These are phyloP conservation scores for Dryobota labecula DNA, from an alignment of 2,888 invertebrate species.

Conservation along the genomic window DNA sequence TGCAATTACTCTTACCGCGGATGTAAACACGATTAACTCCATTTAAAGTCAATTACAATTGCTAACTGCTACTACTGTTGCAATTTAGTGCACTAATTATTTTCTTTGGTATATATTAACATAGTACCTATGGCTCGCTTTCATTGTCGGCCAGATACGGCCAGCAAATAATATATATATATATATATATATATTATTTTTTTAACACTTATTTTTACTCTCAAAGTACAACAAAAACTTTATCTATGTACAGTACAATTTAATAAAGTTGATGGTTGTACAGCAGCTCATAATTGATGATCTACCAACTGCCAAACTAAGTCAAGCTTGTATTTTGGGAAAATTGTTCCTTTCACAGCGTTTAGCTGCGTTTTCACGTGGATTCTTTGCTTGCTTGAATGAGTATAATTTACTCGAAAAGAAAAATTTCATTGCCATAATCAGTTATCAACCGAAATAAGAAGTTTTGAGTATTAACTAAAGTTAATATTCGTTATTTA, in stretches of 20 bases:
- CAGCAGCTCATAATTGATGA: too few species aligned
- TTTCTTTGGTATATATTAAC: conserved; percentile 25
- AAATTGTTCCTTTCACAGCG: conserved; percentile 15
- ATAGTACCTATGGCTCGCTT: conserved; percentile 6
- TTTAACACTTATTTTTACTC: too few species aligned
- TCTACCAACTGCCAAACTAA: too few species aligned
- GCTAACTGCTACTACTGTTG: conserved; percentile 11
- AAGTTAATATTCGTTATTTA: too few species aligned
- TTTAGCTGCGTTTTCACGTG: conserved; percentile 20
- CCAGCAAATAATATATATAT: too few species aligned
- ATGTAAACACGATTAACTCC: conserved; percentile 73
- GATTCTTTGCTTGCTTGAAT: conserved; percentile 26
- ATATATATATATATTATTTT: too few species aligned
- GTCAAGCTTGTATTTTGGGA: too few species aligned
- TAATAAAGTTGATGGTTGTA: too few species aligned
- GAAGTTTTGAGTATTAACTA: background rate
- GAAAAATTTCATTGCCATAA: background rate
- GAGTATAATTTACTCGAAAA: conserved; percentile 12
- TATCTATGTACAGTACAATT: too few species aligned
- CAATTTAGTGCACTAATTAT: conserved; percentile 10
- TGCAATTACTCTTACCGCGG: conserved; percentile 67
- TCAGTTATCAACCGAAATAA: background rate
- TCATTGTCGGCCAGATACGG: conserved; percentile 31
- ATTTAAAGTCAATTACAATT: conserved; percentile 60
- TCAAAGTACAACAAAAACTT: too few species aligned